Evolutionary conservation across 2,888 invertebrate species (phyloP).

Genomic region (Amaurobius ferox): DNA sequence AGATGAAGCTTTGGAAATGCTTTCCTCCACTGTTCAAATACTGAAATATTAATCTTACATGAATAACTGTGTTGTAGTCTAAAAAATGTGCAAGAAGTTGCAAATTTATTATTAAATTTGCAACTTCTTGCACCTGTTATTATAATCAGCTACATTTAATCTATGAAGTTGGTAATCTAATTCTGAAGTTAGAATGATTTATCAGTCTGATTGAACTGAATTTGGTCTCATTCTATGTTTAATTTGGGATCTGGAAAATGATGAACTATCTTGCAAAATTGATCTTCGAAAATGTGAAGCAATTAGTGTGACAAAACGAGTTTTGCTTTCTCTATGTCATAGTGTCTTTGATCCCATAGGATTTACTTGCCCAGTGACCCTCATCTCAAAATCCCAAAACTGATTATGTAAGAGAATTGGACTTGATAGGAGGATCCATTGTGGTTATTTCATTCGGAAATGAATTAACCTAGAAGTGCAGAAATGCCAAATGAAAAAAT

Average conservation of each 20-base stretch:
- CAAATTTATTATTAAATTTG: not conserved
- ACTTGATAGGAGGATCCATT: too few relatives aligned
- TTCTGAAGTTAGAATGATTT: too few relatives aligned
- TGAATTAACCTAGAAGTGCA: too few relatives aligned
- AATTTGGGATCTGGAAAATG: not conserved
- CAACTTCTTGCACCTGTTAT: too few relatives aligned
- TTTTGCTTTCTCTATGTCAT: not conserved
- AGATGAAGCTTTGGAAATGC: too few relatives aligned
- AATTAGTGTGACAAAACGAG: not conserved
- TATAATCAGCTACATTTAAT: too few relatives aligned
- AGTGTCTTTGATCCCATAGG: not conserved
- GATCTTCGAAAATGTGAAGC: not conserved
- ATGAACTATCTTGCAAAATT: not conserved
- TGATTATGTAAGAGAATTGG: too few relatives aligned
- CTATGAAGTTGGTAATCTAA: too few relatives aligned
- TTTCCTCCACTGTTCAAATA: not conserved
- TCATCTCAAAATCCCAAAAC: not conserved
- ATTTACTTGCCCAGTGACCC: not conserved
- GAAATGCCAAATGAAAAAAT: too few relatives aligned
- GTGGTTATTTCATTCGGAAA: too few relatives aligned
- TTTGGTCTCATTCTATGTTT: not conserved
- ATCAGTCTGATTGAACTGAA: not conserved
- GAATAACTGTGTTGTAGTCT: not conserved
- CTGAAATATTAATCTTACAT: not conserved
- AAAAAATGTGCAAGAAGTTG: not conserved